Evolutionary conservation across 2,797 vertebrate species (phyloP), one percentile per base, ranked within the genome.

Genomic region (Sandelia bainsii): DNA sequence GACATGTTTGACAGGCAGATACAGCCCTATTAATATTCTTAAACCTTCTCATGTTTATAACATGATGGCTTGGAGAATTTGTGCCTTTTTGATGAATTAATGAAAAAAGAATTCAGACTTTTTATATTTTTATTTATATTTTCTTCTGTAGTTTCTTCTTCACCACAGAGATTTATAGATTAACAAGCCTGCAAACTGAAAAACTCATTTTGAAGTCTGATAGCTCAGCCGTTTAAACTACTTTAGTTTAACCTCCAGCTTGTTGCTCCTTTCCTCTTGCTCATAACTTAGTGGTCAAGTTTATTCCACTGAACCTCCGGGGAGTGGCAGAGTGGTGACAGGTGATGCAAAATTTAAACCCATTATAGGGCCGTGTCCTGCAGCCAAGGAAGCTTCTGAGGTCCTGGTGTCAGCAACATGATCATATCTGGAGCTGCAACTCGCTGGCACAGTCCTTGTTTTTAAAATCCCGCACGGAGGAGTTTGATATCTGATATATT

Each of bases 271-370:
- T 72, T 42, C 58, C 39, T 56, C 20, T 32, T 29, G 8, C 40
- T 23, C 50, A 60, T 27, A 61, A 71, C 44, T 59, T 62, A 48
- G 63, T 60, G 60, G 37, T 75, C 60, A 58, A 62, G 57, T 75
- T 65, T 39, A 67, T 69, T 76, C 70, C 58, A 48, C 59, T 22
- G 34, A 64, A 68, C 66, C 53, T 63, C 56, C 1, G 12, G 61
- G 61, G 61, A 34, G 11, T 29, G 17, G 50, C 61, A 46, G 65
- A 63, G 54, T 4, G 49, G 42, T 58, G 69, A 68, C 13, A 20
- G 56, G 77, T 71, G 62, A 69, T 79, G 80, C 61, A 68, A 66
- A 56, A 61, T 83, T 60, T 69, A 77, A 77, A 80, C 58, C 75
- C 63, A 50, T 84, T 54, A 63, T 3, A 42, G 62, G 50, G 76